Base-by-base conservation (phyloP, 2,113 vertebrate species). In the Lophura nycthemera region DNA sequence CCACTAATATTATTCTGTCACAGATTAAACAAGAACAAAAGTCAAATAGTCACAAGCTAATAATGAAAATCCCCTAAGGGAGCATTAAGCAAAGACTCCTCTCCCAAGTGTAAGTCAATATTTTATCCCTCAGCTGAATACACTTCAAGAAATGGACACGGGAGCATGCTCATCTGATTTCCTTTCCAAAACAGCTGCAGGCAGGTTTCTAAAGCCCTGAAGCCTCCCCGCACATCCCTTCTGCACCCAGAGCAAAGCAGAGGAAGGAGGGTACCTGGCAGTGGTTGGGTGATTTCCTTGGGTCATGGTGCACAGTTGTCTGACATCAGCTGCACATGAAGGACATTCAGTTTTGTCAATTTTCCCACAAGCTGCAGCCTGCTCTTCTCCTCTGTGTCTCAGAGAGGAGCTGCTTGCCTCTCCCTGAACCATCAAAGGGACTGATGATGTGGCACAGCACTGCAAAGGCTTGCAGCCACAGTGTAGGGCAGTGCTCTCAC, bases 241-340 rank as follows among this genome's bases (percentile, higher is more conserved):
- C 15, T 76, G 13, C 19, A 38, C 13, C 15, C 11, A 9, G 43
- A 83, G 61, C 29, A 73, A 86, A 52, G 8, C 3, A 47, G 72
- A 77, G 8, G 12, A 13, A 1, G 0, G 1, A 13, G 12, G 34
- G 50, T 18, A 75, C 3, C 13, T 11, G 2, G 24, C 2, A 63
- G 36, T 2, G 0, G 36, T 24, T 36, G 20, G 42, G 48, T n/a
- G 3, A 10, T 84, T 93, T 74, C 45, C 15, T 45, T 71, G n/a
- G 13, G 24, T 77, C 27, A 50, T 0, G 1, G 20, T 2, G 1
- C n/a, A 24, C 0, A 6, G n/a, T 36, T 40, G 36, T 83, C 52
- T 66, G 36, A 78, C 6, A 45, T 8, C 8, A 22, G 14, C 30
- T 1, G 1, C 22, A 25, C 0, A 0, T 19, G 13, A 82, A 71